phyloP scores from a whole-genome alignment of 2,113 vertebrate species.

The Balaeniceps rex region DNA sequence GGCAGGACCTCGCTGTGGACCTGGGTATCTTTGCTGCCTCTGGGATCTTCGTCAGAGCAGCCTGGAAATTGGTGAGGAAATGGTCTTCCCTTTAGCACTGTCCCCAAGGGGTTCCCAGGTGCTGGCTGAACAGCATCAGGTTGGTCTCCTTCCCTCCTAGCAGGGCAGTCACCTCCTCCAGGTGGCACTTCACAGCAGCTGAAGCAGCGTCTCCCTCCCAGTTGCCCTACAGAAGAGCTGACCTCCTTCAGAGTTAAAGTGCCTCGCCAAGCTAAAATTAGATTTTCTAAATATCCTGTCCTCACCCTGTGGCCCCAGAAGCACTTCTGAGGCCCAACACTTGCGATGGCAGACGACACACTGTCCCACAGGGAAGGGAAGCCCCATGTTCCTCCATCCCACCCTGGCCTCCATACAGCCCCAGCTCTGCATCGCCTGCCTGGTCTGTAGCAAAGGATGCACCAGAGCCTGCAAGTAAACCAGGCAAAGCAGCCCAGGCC shows the following conservation, averaged over 20 bases:
- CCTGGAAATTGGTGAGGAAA: neutral
- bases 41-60: neutral
- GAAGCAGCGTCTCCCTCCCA: neutral
- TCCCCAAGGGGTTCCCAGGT: neutral
- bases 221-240: neutral
- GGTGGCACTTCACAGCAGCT: neutral
- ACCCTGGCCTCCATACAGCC: neutral
- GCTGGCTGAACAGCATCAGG: neutral
- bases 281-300: neutral
- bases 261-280: neutral
- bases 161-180: neutral
- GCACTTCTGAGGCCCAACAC: neutral
- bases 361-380: neutral
- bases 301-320: neutral
- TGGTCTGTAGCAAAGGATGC: neutral
- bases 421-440: neutral
- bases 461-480: neutral
- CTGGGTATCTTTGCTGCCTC: neutral
- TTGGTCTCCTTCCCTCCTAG: rapidly evolving
- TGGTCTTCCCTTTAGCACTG: neutral
- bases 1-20: rapidly evolving
- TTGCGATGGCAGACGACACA: neutral
- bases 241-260: neutral
- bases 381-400: neutral
- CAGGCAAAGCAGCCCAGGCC: neutral